phyloP scores from a whole-genome alignment of 2,113 vertebrate species.

The pig (Sus scrofa) region DNA sequence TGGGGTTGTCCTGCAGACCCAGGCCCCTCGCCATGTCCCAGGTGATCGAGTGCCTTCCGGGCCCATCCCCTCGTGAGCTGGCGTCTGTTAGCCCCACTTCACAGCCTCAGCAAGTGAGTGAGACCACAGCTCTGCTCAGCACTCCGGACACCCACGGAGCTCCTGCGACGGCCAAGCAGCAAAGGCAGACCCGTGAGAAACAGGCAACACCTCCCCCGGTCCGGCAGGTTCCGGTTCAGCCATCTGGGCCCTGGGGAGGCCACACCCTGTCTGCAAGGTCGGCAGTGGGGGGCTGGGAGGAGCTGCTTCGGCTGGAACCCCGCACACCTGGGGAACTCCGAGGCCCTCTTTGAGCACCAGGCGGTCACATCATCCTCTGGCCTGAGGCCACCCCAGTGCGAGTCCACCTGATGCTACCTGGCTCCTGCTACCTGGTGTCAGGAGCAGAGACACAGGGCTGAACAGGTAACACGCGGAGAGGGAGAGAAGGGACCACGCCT shows the following conservation, averaged over 20 bases:
- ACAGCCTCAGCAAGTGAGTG: neutral
- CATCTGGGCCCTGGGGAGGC: too few relatives aligned
- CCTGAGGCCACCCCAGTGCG: accelerated
- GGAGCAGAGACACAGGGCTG: neutral
- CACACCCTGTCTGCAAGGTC: too few relatives aligned
- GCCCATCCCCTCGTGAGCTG: neutral
- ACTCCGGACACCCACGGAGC: neutral
- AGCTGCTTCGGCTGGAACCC: neutral
- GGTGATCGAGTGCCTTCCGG: neutral
- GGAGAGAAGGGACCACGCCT: accelerated
- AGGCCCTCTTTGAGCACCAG: neutral
- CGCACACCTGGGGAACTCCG: accelerated
- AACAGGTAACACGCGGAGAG: neutral
- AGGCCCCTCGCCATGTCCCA: neutral
- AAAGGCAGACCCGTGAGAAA: neutral
- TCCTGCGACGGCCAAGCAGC: neutral
- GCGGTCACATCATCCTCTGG: accelerated
- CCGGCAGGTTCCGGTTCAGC: neutral
- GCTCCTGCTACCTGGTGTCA: neutral
- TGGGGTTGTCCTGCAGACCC: too few relatives aligned
- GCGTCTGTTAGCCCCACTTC: accelerated
- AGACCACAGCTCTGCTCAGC: neutral
- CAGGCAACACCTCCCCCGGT: neutral
- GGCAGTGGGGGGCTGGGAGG: accelerated
- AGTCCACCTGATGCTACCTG: neutral